phyloP scores from a whole-genome alignment of 2,888 invertebrate species.

The Taphrorychus bicolor region DNA sequence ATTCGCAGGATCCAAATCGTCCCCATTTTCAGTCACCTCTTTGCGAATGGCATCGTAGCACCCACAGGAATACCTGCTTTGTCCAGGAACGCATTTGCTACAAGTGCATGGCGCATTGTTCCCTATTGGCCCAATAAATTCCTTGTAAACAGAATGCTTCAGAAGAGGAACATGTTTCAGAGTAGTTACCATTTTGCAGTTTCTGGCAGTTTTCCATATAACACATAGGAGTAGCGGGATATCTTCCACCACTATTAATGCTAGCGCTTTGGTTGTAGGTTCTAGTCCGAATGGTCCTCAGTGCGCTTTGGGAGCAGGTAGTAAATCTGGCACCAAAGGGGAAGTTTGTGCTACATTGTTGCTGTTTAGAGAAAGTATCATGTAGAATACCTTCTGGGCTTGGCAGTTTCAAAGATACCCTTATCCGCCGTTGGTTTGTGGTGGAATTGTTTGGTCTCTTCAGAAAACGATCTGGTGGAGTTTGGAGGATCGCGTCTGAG shows the following conservation, averaged over 20 bases:
- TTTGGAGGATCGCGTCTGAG: slow-evolving; percentile 7
- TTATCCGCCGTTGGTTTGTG: slow-evolving; percentile 31
- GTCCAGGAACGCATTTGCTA: slow-evolving; percentile 43
- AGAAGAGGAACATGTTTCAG: neutral
- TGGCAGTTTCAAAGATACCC: slow-evolving; percentile 31
- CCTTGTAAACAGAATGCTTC: too few species aligned
- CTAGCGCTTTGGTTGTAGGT: neutral
- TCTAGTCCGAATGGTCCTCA: slow-evolving; percentile 23
- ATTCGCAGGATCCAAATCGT: slow-evolving; percentile 19
- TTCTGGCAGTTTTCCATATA: slow-evolving; percentile 45
- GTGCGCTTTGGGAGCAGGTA: slow-evolving; percentile 22
- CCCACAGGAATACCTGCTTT: slow-evolving; percentile 46
- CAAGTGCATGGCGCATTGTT: slow-evolving; percentile 38
- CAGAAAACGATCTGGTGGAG: slow-evolving; percentile 27
- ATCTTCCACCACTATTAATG: neutral
- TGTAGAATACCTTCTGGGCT: slow-evolving; percentile 34
- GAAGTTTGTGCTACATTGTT: too few species aligned
- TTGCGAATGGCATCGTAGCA: slow-evolving; percentile 47
- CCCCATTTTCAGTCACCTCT: slow-evolving; percentile 42
- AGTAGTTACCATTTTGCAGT: slow-evolving; percentile 25
- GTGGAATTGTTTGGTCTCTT: slow-evolving; percentile 32
- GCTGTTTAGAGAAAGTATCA: neutral
- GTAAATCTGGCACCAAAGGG: too few species aligned
- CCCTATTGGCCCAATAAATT: too few species aligned
- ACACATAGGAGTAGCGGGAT: slow-evolving; percentile 42